These are phyloP conservation scores for Potorous gilbertii DNA, from an alignment of 2,797 vertebrate genomes.

Conservation along the genomic window DNA sequence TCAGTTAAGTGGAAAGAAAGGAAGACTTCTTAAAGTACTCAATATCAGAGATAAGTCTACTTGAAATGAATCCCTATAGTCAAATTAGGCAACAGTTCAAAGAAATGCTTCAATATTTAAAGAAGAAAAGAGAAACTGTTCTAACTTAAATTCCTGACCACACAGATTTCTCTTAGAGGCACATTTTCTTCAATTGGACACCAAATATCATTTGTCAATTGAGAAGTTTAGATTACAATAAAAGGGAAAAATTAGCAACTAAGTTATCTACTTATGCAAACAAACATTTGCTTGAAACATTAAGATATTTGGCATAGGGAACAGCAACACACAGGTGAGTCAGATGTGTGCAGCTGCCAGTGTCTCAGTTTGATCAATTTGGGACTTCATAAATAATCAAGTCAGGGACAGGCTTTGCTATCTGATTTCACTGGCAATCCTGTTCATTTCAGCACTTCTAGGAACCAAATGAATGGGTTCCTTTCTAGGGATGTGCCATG, in stretches of 20 bases:
- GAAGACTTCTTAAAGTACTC: slow-evolving; percentile 42
- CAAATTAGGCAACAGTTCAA: neutral
- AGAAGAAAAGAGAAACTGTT: neutral
- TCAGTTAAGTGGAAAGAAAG: slow-evolving; percentile 48
- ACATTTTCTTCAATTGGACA: neutral
- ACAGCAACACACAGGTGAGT: neutral
- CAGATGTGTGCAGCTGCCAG: neutral
- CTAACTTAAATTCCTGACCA: neutral
- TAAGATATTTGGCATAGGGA: neutral
- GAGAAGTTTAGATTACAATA: neutral
- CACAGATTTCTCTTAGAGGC: neutral
- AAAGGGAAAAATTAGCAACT: slow-evolving; percentile 29
- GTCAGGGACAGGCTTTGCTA: neutral
- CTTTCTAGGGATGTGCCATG: neutral
- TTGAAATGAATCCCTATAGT: slow-evolving; percentile 34
- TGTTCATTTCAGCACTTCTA: neutral
- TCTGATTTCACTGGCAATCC: neutral
- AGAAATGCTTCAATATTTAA: neutral
- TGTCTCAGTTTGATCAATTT: neutral
- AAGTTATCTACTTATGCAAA: neutral
- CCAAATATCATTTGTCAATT: neutral
- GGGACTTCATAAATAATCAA: neutral
- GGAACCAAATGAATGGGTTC: neutral
- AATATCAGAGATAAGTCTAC: slow-evolving; percentile 32
- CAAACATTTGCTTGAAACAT: neutral